Evolutionary conservation across 2,113 vertebrate genomes (phyloP), one percentile per base, ranked within the genome.

Genomic region (Asarcornis scutulata): DNA sequence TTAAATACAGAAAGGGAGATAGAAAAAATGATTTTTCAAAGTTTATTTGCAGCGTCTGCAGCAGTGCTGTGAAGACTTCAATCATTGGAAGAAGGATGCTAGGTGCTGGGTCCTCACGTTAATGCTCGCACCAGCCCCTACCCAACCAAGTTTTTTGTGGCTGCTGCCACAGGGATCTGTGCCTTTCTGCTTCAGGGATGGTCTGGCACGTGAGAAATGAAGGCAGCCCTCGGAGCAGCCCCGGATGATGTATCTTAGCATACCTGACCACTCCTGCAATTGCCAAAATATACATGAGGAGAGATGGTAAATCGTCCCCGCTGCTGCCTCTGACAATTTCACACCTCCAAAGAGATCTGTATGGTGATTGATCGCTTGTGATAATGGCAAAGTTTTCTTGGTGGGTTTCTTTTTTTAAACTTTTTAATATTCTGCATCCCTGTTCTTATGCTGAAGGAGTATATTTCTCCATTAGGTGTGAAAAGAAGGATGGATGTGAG

Each of bases 41-140:
- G 44, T 62, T 62, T 58, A 32, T 77, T 94, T 60, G 17, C 46
- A 73, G 62, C 46, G 12, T 48, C 64, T 77, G 62, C 46, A 21
- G 27, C 52, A 25, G 36, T 59, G 17, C 60, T 60, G 60, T 2
- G 44, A 89, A 67, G 38, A 17, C 13, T 76, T 82, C 31, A 50
- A 32, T 10, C 16, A 8, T 4, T 42, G 62, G 71, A 87, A 21
- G 60, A 31, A 62, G 46, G 40, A 59, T 36, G 40, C 36, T 36
- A 36, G 76, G 15, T 1, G 2, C 20, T 0, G 1, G 14, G 15
- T 13, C 50, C 48, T n/a, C 36, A 20, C 5, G 0, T 32, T 44
- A 44, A 15, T 3, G 38, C 32, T 77, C 27, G 60, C 23, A 3
- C 8, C 29, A 64, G 74, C 34, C 9, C 3, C 3, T 6, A 7